Conservation (phyloP, 2,888 invertebrate species). For the Lasius fuliginosus region DNA sequence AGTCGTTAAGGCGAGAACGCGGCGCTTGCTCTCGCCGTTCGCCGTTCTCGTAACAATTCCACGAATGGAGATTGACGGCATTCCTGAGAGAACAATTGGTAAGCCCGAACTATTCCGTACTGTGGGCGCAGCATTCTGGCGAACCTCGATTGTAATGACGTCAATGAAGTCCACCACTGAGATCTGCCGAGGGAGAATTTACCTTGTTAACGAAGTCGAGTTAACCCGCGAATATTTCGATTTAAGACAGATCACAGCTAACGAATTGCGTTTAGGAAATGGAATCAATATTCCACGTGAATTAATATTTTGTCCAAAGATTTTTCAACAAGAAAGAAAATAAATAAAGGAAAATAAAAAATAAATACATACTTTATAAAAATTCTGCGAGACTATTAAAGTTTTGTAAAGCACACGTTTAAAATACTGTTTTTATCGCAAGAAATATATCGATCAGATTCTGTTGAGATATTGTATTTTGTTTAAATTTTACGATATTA, state of each 20-base stretch:
- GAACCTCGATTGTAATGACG: constrained; percentile 60
- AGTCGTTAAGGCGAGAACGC: constrained; percentile 30
- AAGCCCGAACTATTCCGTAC: constrained; percentile 59
- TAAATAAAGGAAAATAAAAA: background rate
- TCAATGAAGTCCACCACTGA: constrained; percentile 57
- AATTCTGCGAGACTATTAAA: background rate
- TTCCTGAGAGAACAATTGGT: constrained; percentile 62
- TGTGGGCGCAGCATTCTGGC: constrained; percentile 54
- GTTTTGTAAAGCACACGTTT: background rate
- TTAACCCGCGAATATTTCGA: constrained; percentile 35
- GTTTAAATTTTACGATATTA: background rate
- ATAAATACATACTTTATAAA: background rate
- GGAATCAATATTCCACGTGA: background rate
- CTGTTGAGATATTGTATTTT: background rate
- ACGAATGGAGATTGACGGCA: constrained; percentile 61
- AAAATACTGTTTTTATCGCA: background rate
- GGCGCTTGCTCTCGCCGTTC: background rate
- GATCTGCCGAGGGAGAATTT: constrained; percentile 38
- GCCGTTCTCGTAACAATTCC: constrained; percentile 47
- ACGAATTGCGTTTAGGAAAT: background rate
- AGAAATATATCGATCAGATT: background rate
- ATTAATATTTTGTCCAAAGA: background rate
- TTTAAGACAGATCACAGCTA: constrained; percentile 15
- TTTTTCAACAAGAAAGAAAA: background rate
- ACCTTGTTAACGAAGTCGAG: constrained; percentile 48